These are phyloP conservation scores for Sialia sialis DNA, from an alignment of 2,113 vertebrate genomes.

Conservation along the genomic window DNA sequence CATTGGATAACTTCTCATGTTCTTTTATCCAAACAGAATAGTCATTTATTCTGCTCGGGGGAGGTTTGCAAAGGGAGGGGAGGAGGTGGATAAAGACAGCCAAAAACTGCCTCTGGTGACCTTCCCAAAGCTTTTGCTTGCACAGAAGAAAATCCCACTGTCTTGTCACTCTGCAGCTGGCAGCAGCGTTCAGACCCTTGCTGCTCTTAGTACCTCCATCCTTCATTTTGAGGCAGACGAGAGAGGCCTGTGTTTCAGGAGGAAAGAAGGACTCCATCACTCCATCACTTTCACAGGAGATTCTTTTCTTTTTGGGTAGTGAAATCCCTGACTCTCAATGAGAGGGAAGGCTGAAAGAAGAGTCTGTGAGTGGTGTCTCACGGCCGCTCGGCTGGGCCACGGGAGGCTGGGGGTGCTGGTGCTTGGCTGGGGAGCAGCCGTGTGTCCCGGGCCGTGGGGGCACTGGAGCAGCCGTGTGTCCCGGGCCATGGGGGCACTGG, in stretches of 20 bases:
- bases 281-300: not conserved
- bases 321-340: rapidly evolving
- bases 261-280: not conserved
- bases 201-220: not conserved
- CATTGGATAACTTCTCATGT: not conserved
- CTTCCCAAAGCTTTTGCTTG: not conserved
- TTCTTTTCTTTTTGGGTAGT: not conserved
- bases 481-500: rapidly evolving
- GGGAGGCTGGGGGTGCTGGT: rapidly evolving
- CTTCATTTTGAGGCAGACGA: rapidly evolving
- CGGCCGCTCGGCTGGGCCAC: rapidly evolving
- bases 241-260: not conserved
- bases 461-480: not conserved
- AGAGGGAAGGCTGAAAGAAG: not conserved
- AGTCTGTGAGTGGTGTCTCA: not conserved
- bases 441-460: not conserved
- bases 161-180: not conserved
- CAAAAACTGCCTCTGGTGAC: not conserved
- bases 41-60: not conserved
- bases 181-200: not conserved
- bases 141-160: rapidly evolving
- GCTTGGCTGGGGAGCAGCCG: rapidly evolving
- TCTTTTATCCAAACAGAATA: not conserved
- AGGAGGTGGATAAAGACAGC: not conserved
- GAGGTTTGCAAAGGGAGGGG: not conserved